phyloP scores from a whole-genome alignment of 2,113 vertebrate genomes.

The Tichodroma muraria region DNA sequence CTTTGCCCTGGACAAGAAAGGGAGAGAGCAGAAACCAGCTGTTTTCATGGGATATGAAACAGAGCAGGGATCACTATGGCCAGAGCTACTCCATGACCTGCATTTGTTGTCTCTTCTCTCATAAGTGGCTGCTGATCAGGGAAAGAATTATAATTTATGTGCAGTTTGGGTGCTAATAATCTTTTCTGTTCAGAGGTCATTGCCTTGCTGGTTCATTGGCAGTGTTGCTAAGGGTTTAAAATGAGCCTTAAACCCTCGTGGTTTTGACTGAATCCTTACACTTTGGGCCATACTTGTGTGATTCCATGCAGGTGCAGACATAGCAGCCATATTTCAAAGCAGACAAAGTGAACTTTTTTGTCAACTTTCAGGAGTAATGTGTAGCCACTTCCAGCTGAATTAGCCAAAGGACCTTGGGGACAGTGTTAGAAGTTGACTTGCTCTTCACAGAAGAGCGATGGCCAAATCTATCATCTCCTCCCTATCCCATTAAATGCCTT shows the following conservation, averaged over 20 bases:
- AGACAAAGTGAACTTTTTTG: not conserved
- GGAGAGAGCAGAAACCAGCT: not conserved
- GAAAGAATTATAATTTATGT: not conserved
- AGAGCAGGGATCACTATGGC: not conserved
- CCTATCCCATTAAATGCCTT: not conserved
- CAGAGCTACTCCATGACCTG: not conserved
- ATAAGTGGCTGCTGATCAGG: not conserved
- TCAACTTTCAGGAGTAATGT: not conserved
- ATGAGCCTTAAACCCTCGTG: not conserved
- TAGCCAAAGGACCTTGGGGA: not conserved
- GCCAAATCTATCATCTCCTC: not conserved
- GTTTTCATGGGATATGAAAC: not conserved
- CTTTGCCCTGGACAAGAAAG: conserved; percentile 76
- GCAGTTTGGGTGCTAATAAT: not conserved
- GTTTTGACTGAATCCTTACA: not conserved
- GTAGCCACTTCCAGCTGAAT: not conserved
- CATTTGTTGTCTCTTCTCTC: not conserved
- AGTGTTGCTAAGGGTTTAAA: not conserved
- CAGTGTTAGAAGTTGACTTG: not conserved
- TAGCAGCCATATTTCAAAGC: not conserved
- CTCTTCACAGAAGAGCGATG: not conserved
- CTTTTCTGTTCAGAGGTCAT: not conserved
- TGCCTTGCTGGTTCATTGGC: not conserved
- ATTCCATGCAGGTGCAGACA: not conserved
- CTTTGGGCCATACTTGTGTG: not conserved